phyloP scores from a whole-genome alignment of 1,140 invertebrate genomes.

The Campoletis sonorensis region DNA sequence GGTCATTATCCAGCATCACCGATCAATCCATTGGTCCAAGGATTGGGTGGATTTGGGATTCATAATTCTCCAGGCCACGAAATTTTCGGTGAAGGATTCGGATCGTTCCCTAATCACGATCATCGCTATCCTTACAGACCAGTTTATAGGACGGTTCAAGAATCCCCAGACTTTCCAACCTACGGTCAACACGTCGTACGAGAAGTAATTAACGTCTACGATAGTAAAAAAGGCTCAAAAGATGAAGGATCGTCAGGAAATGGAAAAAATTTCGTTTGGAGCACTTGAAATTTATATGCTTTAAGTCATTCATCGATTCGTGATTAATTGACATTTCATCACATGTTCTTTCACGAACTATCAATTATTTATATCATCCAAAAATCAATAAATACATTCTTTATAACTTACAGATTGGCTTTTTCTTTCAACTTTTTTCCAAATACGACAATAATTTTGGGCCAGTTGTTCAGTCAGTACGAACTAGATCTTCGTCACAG shows the following conservation, averaged over 20 bases:
- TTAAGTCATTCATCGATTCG: not conserved
- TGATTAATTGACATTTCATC: not conserved
- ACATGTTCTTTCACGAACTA: not conserved
- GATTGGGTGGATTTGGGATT: conserved; percentile 39
- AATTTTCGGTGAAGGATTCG: conserved; percentile 22
- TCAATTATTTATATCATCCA: not conserved
- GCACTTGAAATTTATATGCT: conserved; percentile 45
- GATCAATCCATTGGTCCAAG: conserved; percentile 26
- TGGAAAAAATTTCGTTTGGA: conserved; percentile 69
- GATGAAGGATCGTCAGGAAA: conserved; percentile 53
- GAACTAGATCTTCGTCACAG: conserved; percentile 6
- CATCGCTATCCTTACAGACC: conserved; percentile 57
- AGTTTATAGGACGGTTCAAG: conserved; percentile 44
- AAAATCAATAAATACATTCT: conserved; percentile 1
- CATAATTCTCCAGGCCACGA: conserved; percentile 48
- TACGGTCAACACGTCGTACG: conserved; percentile 71
- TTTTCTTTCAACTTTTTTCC: not conserved
- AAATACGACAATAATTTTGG: not conserved
- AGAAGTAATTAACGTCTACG: conserved; percentile 72
- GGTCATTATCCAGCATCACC: conserved; percentile 30
- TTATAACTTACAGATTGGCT: not conserved
- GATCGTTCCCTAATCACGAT: conserved; percentile 53
- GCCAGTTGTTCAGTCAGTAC: not conserved
- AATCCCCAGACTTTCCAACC: conserved; percentile 56
- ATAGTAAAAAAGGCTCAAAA: conserved; percentile 54